Evolutionary conservation across 2,113 vertebrate genomes (phyloP), one percentile per base, ranked within the genome.

Genomic region (Brachypteracias leptosomus): DNA sequence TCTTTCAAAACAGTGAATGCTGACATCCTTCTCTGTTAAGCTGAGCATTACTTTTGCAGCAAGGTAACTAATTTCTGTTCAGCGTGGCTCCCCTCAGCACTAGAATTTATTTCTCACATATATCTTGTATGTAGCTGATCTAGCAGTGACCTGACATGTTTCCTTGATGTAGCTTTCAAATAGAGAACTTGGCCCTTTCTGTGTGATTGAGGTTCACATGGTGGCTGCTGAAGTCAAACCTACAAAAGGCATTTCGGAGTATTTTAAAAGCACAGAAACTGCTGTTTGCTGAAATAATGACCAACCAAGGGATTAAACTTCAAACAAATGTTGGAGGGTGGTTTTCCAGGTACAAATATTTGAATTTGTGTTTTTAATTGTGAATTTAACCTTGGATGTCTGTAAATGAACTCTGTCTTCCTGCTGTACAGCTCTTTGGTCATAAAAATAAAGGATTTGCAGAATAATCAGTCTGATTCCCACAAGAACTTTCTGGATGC

Each of bases 41-140:
- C 51, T 78, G 81, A 59, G 49, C 28, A 8, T 29, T 63, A 5
- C 70, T 24, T 57, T 13, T 85, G 85, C 70, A 49, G 49, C 2
- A 1, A 83, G 71, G 75, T 49, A 82, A 49, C 63, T 49, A 16
- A 54, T 63, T 94, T 44, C 63, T 84, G 46, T 49, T 58, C 42
- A 29, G 0, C 91, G 62, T 51, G 26, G 65, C 59, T 80, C 46
- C 49, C 36, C 28, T 89, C 35, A 29, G 33, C 38, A 13, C 40
- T n/a, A 16, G 10, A 28, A 7, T 3, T 7, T 66, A 3, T 81
- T 81, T 80, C n/a, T 88, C 3, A 0, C 9, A 12, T 57, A 31
- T 62, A 1, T n/a, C 15, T 71, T 14, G 13, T 33, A 19, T 35
- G 62, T 17, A 58, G 62, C 42, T 73, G 85, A 68, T 52, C 35